Conservation (phyloP, 2,888 invertebrate species). For the Troilus luridus region DNA sequence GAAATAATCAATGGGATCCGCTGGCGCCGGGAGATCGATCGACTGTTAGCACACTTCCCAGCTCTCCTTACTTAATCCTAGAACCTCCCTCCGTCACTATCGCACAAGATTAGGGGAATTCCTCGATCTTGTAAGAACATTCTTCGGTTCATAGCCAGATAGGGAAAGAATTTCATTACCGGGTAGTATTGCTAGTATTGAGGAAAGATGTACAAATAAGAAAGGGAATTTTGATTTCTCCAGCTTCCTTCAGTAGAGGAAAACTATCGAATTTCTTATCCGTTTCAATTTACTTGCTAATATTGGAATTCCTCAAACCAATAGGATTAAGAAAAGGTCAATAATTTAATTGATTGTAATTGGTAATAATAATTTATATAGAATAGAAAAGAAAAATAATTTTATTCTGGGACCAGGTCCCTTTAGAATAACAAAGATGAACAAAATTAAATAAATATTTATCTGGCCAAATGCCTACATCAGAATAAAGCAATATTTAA, state of each 20-base stretch:
- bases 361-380: too few relatives aligned
- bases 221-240: neutral
- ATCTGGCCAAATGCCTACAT: too few relatives aligned
- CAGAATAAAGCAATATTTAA: too few relatives aligned
- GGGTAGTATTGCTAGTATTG: neutral
- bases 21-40: conserved; percentile 13
- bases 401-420: too few relatives aligned
- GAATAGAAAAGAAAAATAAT: too few relatives aligned
- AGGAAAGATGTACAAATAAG: neutral
- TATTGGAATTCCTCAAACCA: neutral
- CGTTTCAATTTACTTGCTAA: neutral
- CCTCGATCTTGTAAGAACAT: neutral
- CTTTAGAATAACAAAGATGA: too few relatives aligned
- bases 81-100: neutral
- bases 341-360: too few relatives aligned
- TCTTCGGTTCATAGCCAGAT: neutral
- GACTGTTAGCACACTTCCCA: too few relatives aligned
- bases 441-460: too few relatives aligned
- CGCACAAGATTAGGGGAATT: neutral
- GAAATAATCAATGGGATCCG: neutral
- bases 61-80: neutral
- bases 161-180: neutral
- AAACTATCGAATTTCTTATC: neutral
- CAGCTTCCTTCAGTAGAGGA: neutral
- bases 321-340: neutral